These are phyloP conservation scores for Mareca strepera DNA, from an alignment of 2,797 vertebrate genomes.

Conservation along the genomic window DNA sequence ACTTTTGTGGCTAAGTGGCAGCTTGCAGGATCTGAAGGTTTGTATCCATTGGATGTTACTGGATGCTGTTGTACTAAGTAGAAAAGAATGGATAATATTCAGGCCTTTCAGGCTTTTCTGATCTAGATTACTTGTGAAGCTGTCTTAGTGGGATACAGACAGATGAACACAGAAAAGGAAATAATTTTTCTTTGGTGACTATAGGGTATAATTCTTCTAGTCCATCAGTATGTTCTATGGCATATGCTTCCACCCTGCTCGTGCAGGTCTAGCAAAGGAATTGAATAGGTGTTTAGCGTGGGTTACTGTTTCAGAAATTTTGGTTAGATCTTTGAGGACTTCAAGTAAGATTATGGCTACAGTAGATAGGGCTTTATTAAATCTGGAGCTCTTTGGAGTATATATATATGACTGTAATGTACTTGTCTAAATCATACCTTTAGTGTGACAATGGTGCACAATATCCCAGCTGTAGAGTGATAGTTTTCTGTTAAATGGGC, in stretches of 20 bases:
- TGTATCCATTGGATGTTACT: not conserved
- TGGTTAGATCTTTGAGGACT: not conserved
- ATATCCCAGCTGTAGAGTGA: not conserved
- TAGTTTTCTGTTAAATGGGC: not conserved
- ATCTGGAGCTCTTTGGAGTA: not conserved
- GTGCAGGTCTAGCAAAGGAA: not conserved
- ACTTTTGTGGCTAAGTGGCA: not conserved
- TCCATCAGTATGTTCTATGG: not conserved
- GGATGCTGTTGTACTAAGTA: not conserved
- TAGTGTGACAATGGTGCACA: not conserved
- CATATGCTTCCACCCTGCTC: not conserved
- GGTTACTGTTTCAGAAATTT: not conserved
- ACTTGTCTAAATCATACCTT: not conserved
- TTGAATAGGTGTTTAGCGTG: not conserved
- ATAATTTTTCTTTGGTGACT: not conserved
- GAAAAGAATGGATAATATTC: not conserved
- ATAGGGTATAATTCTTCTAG: not conserved
- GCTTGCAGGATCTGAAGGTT: not conserved
- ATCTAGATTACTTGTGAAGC: not conserved
- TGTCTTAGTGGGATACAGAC: not conserved
- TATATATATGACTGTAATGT: not conserved
- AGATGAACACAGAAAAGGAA: not conserved
- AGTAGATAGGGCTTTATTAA: not conserved
- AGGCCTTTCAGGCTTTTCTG: not conserved
- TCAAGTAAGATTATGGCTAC: not conserved